Base-by-base conservation (phyloP, 2,797 vertebrate genomes). In the Sylvia borin region DNA sequence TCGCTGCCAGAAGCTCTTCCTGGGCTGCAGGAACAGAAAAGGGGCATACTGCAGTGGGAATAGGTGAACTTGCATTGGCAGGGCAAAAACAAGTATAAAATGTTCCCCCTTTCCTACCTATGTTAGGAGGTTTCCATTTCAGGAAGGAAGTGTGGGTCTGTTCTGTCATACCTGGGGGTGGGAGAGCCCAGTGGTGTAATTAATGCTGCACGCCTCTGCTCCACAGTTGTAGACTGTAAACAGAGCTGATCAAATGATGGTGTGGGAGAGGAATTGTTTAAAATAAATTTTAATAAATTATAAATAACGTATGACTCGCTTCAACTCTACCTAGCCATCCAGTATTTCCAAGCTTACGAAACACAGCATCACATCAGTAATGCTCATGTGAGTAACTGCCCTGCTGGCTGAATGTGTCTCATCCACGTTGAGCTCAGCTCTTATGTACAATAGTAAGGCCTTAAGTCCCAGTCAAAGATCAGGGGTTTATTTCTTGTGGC, bases 271-370 rank as follows among this genome's bases (percentile, higher is more conserved):
- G 83, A 95, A 92, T 90, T 93, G 83, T 95, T 95, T 95, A 94
- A 96, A 97, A 94, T 94, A 95, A 88, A 93, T 95, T 93, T 92
- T 95, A 96, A 95, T 97, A 93, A 81, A 92, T 96, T 88, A 90
- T 94, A 93, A 94, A 95, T 95, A 92, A 76, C 6, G 5, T 81
- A 84, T 94, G 80, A 88, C 71, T 90, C 53, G 43, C 62, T 90
- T 86, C 40, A 76, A 31, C 64, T 93, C 42, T 40, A 74, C 83
- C n/a, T 81, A 90, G 31, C 60, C 73, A 93, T 48, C 20, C 26
- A 34, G 31, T 54, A 47, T 89, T 85, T 84, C 64, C 29, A 71
- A 64, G 80, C 71, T 95, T 88, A 68, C 0, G 71, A 88, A 96
- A 86, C 55, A 32, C 24, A 57, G 71, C 34, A 11, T 73, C 34